Evolutionary conservation across 2,888 invertebrate species (phyloP).

Genomic region (Nemurella pictetii): DNA sequence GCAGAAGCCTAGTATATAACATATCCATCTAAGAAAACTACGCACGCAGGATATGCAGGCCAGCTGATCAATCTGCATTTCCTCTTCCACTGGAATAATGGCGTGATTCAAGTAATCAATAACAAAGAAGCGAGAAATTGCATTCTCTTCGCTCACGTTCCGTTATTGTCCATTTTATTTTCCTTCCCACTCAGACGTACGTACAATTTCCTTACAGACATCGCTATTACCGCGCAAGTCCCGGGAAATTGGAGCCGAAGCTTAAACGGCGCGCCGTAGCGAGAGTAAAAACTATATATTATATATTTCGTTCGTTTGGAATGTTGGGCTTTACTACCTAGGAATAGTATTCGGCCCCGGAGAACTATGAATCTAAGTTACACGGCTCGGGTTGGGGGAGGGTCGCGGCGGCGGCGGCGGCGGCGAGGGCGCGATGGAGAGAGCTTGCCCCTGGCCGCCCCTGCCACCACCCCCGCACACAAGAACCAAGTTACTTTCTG

Average conservation of each 20-base stretch:
- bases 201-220: conserved; percentile 35
- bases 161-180: neutral
- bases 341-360: conserved; percentile 9
- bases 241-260: conserved; percentile 39
- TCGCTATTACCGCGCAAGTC: conserved; percentile 40
- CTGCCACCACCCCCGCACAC: neutral
- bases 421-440: neutral
- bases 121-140: neutral
- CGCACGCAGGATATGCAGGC: no score
- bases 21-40: no score
- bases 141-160: neutral
- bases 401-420: no score
- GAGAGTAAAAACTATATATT: conserved; percentile 7
- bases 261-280: conserved; percentile 23
- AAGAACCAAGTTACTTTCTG: conserved; percentile 1
- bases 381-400: conserved; percentile 15
- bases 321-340: conserved; percentile 30
- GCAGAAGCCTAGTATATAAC: no score
- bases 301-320: conserved; percentile 31
- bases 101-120: neutral
- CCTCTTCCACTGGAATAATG: neutral
- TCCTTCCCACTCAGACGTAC: conserved; percentile 18
- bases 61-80: no score
- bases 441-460: neutral
- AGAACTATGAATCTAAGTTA: conserved; percentile 38